Base-by-base conservation (phyloP, 2,113 vertebrate species). In the Menura novaehollandiae region DNA sequence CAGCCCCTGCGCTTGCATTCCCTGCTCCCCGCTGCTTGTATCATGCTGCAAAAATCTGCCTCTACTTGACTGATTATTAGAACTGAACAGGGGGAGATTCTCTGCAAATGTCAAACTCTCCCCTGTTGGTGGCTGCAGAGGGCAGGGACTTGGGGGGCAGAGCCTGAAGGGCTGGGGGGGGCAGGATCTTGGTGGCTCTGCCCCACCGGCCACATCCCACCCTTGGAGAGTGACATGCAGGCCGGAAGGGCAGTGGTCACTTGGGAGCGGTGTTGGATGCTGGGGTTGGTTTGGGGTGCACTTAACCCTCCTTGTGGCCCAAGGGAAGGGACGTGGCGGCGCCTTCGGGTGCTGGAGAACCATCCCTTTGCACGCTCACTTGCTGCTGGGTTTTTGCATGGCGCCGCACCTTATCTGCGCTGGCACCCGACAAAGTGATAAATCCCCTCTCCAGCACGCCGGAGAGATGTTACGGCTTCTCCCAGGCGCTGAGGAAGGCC, bases 21-120 rank as follows among this genome's bases (percentile, higher is more conserved):
- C 32, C 96, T 22, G 37, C 62, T 94, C 75, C 64, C 44, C 1
- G 60, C 44, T 71, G 84, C 67, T 92, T 92, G 91, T 69, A 55
- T 97, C 96, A 94, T 82, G 91, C 90, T 96, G 94, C 82, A 96
- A 95, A 97, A 96, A 95, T 95, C 95, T 0, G 15, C 21, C 20
- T 66, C 82, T 88, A 49, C 71, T 85, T 62, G 76, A 64, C 89
- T 82, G 39, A 74, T 96, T 91, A 72, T 97, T 92, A 83, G 93
- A 84, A 78, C 87, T 7, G 19, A 95, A 97, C 74, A 85, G 93
- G 79, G 87, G 39, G 80, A 58, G 88, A 81, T 49, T 94, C 94
- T 95, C 96, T 91, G 53, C 62, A 90, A 97, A 95, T 95, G 95
- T 93, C 93, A 93, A 58, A 81, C 39, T 30, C 52, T n/a, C 90